These are phyloP conservation scores for Achroia grisella DNA, from an alignment of 1,140 invertebrate genomes.

Conservation along the genomic window DNA sequence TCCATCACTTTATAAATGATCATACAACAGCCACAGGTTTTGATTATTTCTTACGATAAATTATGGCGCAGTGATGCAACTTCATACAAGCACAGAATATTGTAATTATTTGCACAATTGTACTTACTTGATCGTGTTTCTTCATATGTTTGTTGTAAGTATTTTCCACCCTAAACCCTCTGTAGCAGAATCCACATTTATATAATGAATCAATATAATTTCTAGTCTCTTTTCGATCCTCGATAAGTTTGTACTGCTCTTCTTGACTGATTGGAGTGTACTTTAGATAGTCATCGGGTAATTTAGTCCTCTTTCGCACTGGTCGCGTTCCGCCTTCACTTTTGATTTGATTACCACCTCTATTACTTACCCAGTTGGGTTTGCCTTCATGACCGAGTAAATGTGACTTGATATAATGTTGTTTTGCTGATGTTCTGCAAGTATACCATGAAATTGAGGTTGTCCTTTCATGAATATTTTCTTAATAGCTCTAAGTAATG, in stretches of 20 bases:
- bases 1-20: too few relatives aligned
- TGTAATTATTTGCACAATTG: too few relatives aligned
- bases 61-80: too few relatives aligned
- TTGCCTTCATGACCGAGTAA: conserved; percentile 26
- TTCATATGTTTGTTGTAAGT: conserved; percentile 59
- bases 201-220: conserved; percentile 52
- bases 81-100: too few relatives aligned
- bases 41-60: background rate
- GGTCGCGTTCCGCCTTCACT: conserved; percentile 20
- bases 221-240: conserved; percentile 34
- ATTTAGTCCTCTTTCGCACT: conserved; percentile 23
- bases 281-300: conserved; percentile 44
- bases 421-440: conserved; percentile 44
- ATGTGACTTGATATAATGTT: conserved; percentile 47
- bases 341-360: conserved; percentile 24
- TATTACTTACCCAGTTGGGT: conserved; percentile 27
- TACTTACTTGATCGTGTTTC: conserved; percentile 59
- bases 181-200: conserved; percentile 49
- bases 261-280: conserved; percentile 42
- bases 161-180: conserved; percentile 38
- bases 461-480: too few relatives aligned
- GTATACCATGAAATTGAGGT: too few relatives aligned
- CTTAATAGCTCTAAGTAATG: too few relatives aligned
- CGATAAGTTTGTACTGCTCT: conserved; percentile 47
- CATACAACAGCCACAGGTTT: too few relatives aligned